phyloP scores from a whole-genome alignment of 2,113 vertebrate species.

The Phrynosoma platyrhinos region DNA sequence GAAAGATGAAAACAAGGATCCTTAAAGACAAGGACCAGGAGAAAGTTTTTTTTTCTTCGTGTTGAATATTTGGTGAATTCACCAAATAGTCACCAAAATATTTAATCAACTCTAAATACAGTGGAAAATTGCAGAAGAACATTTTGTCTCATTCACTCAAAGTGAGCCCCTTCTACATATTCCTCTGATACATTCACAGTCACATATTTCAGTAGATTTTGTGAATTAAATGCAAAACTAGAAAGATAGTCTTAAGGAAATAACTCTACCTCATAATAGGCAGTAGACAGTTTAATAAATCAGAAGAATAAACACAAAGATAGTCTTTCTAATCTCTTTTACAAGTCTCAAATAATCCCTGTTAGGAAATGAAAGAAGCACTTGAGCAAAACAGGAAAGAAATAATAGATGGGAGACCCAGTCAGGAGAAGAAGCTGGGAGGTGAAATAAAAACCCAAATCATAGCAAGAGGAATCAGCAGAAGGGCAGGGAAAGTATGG shows the following conservation, averaged over 20 bases:
- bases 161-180: neutral
- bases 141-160: neutral
- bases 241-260: neutral
- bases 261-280: neutral
- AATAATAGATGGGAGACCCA: neutral
- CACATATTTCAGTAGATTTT: too few species aligned
- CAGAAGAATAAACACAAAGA: neutral
- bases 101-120: neutral
- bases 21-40: neutral
- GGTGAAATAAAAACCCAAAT: neutral
- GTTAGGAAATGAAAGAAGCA: neutral
- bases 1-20: too few species aligned
- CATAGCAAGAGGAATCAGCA: neutral
- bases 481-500: neutral
- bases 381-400: neutral
- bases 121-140: neutral
- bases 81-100: neutral
- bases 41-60: neutral
- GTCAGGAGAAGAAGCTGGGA: neutral
- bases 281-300: neutral
- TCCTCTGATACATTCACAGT: neutral
- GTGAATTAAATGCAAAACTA: neutral
- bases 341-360: constrained; percentile 1
- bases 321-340: constrained; percentile 7
- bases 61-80: neutral